Base-by-base conservation (phyloP, 1,140 invertebrate species). In the Dinoponera quadriceps region DNA sequence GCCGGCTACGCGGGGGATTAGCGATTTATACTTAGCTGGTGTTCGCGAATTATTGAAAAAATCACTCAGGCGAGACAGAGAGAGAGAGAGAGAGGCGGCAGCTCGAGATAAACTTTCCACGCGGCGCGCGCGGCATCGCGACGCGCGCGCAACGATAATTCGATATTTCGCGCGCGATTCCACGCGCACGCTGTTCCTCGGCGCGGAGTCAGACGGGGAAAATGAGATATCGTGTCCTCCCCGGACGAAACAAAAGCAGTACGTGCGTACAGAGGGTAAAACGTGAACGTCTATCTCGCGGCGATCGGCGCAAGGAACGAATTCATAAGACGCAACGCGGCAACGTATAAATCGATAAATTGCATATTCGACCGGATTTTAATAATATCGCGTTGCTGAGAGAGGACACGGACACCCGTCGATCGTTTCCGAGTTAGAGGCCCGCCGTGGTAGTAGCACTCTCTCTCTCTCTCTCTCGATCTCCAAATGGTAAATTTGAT, bases 401-500 rank as follows among this genome's bases (percentile, higher is more conserved):
- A 16, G 16, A 65, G 44, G 22, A 18, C 65, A 38, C 14, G 44
- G 49, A 49, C 60, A 59, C 14, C 38, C 51, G 48, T 7, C 57
- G 29, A 86, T 66, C 73, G 63, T 87, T 87, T 65, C 25, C 78
- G 66, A 74, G 54, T 86, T 75, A 77, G 62, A 82, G 65, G 38
- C 7, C 38, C 65, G 73, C 71, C 57, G 65, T 69, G 9, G 44
- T 68, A 51, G 55, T n/a, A 44, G 22, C 33, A 44, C 25, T 44
- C n/a, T 65, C 29, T 11, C 57, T 44, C 29, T 11, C 18, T 44
- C 20, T 11, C 33, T 55, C 25, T 44, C n/a, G 57, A 20, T 14
- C 65, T 57, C 48, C 33, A 68, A 73, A 44, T 38, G 65, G 57
- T 87, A 85, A 88, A 88, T 87, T 81, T 66, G 69, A 88, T 82